A percentile compares a stretch with the other conserved stretches of the same genome.
These are phyloP conservation scores for Labeo catla DNA, from an alignment of 2,113 vertebrate genomes.

Conservation along the genomic window DNA sequence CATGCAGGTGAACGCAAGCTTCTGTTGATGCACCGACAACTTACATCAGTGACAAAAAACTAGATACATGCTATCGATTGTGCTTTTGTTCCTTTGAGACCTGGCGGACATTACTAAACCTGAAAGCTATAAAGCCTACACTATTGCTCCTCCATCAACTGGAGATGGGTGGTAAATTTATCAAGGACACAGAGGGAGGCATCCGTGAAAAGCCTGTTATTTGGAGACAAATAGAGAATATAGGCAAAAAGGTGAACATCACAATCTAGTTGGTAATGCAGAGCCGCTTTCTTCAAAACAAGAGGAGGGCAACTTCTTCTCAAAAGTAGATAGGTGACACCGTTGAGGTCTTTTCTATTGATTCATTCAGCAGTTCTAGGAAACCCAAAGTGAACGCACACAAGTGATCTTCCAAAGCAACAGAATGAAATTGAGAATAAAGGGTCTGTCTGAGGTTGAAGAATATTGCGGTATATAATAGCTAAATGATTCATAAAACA, in stretches of 20 bases:
- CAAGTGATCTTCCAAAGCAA: background rate
- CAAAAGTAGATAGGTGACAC: background rate
- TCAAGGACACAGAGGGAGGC: background rate
- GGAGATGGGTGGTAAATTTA: background rate
- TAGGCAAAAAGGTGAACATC: constrained; percentile 18
- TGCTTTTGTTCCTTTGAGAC: background rate
- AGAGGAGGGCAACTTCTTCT: background rate
- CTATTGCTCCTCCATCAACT: background rate
- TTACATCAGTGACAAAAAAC: background rate
- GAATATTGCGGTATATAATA: no score
- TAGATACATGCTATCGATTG: background rate
- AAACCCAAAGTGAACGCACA: background rate
- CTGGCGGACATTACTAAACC: background rate
- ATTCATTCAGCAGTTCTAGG: background rate
- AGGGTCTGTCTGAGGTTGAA: background rate
- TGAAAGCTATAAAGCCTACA: background rate
- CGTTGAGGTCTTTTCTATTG: background rate
- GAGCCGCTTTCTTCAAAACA: background rate
- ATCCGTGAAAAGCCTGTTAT: background rate
- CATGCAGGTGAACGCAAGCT: background rate
- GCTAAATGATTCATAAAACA: no score
- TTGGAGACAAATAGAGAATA: constrained; percentile 1
- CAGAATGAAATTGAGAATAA: constrained; percentile 2
- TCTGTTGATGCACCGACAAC: background rate
- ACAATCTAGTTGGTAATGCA: background rate